Evolutionary conservation across 2,797 vertebrate species (phyloP).

Genomic region (Pipistrellus pipistrellus): DNA sequence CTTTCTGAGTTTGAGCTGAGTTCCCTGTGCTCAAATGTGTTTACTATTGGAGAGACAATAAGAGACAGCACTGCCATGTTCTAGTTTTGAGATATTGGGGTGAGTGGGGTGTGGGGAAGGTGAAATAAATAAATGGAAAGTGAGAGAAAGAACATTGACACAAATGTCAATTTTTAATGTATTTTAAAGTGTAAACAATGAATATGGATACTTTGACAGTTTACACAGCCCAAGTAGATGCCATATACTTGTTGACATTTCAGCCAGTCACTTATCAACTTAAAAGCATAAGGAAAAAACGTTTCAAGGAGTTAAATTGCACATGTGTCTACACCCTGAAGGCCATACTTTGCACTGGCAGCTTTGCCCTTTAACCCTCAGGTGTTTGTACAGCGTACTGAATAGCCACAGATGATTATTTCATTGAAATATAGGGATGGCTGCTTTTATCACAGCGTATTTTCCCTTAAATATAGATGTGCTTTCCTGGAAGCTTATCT

Average conservation of each 20-base stretch:
- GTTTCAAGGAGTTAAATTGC: not conserved
- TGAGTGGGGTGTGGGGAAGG: too few relatives aligned
- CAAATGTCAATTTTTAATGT: not conserved
- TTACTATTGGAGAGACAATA: not conserved
- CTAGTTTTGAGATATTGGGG: not conserved
- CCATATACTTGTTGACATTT: not conserved
- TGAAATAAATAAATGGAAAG: conserved; percentile 5
- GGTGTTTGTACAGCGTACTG: not conserved
- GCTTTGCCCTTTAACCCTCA: not conserved
- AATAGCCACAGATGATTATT: not conserved
- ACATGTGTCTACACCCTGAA: not conserved
- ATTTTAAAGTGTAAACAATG: conserved; percentile 3
- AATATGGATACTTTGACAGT: not conserved
- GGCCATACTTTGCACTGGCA: not conserved
- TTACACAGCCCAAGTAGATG: not conserved
- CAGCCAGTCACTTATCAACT: not conserved
- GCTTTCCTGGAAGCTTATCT: not conserved
- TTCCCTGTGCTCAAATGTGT: not conserved
- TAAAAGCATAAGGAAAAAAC: not conserved
- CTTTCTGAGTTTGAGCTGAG: not conserved
- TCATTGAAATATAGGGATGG: not conserved
- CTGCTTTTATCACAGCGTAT: not conserved
- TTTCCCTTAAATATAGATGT: not conserved
- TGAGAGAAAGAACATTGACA: not conserved
- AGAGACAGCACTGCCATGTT: not conserved